Percentiles rank a stretch among this genome's conserved stretches.
Conservation (phyloP, 1,140 invertebrate species). For the Drosophila jambulina region DNA sequence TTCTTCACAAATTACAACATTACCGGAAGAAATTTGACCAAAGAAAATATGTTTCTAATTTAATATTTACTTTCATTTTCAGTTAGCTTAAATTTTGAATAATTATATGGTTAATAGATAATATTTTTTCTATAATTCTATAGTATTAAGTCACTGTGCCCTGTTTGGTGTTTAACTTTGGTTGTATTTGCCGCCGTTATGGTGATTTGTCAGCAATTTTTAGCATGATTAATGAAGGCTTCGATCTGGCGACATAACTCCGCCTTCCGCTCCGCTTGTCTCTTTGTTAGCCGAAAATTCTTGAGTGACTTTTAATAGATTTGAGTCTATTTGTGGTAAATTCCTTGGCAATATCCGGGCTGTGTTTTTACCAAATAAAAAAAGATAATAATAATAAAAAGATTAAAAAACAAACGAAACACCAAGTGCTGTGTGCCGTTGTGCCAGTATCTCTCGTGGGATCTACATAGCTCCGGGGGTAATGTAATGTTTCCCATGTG, state of each 20-base stretch:
- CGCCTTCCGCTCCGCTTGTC: neutral
- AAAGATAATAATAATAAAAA: neutral
- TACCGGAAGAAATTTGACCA: no score
- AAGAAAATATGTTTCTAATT: no score
- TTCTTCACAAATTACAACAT: no score
- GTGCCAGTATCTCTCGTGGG: constrained; percentile 17
- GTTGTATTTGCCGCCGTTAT: constrained; percentile 62
- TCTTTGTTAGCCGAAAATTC: constrained; percentile 60
- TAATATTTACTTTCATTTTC: no score
- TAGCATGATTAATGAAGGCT: constrained; percentile 76
- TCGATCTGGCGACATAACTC: constrained; percentile 64
- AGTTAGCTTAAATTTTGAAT: no score
- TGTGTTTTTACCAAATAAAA: constrained; percentile 3
- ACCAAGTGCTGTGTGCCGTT: neutral
- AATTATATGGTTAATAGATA: no score
- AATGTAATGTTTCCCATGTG: constrained; percentile 78
- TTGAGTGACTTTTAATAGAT: constrained; percentile 72
- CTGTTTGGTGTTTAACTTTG: constrained; percentile 10
- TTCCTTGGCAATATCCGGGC: constrained; percentile 52
- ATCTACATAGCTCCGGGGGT: constrained; percentile 57
- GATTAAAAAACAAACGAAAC: neutral
- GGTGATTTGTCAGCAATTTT: constrained; percentile 77
- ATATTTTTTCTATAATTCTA: no score
- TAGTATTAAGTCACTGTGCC: neutral
- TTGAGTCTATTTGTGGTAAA: constrained; percentile 44